phyloP scores from a whole-genome alignment of 1,140 invertebrate species.

The Trialeurodes vaporariorum region DNA sequence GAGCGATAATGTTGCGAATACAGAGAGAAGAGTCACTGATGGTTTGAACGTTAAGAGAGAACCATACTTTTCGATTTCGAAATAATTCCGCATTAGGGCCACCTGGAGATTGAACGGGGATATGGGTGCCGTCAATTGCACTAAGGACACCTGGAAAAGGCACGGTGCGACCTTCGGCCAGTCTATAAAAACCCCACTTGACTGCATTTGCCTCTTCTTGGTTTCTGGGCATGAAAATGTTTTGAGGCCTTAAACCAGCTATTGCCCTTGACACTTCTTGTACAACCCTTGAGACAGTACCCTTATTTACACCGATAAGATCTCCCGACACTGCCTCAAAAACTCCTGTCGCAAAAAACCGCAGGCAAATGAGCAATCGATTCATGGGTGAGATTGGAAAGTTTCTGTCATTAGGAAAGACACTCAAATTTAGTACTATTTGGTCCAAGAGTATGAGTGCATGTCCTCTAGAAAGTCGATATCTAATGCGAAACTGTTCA shows the following conservation, averaged over 20 bases:
- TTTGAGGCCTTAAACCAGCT: neutral
- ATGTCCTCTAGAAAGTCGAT: no score
- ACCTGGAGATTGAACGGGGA: constrained; percentile 33
- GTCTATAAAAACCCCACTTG: constrained; percentile 4
- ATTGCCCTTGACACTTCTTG: neutral
- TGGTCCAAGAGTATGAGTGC: no score
- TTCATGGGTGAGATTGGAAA: no score
- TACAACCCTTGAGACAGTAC: neutral
- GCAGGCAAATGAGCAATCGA: no score
- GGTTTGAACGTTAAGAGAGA: constrained; percentile 3
- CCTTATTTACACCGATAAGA: constrained; percentile 1
- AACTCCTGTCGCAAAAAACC: no score
- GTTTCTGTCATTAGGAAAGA: no score
- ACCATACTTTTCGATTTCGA: neutral
- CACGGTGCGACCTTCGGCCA: no score
- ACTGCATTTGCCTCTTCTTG: neutral
- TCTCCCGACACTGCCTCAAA: constrained; percentile 4
- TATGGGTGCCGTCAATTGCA: constrained; percentile 35
- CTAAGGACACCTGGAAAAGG: constrained; percentile 28
- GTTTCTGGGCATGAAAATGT: constrained; percentile 5
- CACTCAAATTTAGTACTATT: no score
- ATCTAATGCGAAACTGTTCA: no score
- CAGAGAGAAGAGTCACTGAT: neutral
- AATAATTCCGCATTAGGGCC: constrained; percentile 21
- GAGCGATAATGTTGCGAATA: neutral